Evolutionary conservation across 2,113 vertebrate genomes (phyloP), one percentile per base, ranked within the genome.

Genomic region (Hippocampus abdominalis): DNA sequence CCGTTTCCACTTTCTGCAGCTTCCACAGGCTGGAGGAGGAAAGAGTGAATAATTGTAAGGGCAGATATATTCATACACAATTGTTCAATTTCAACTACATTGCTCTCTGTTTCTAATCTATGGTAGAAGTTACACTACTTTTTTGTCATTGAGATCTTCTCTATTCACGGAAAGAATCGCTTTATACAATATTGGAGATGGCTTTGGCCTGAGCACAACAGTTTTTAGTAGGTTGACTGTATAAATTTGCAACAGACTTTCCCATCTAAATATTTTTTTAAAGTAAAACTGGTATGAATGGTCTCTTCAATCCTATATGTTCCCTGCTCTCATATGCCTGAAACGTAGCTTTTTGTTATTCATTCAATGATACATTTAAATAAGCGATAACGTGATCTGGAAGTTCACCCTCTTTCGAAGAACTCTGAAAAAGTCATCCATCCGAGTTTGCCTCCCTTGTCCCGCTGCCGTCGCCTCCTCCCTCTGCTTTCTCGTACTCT

Each of bases 351-450:
- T n/a, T 3, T 54, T 54, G n/a, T 54, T 54, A 23, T 23, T 11
- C 51, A 7, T 54, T 54, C 9, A 21, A 21, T 49, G 18, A 20
- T 20, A 54, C n/a, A 12, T 54, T 54, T n/a, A 11, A 54, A 23
- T 54, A 54, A 54, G 51, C 20, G 23, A 54, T 49, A 49, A 49
- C 8, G 48, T 49, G 18, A 53, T 53, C 51, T n/a, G n/a, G 32
- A 66, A 9, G 21, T 71, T 82, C 25, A 91, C 88, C 70, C 92
- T 88, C 75, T 83, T 93, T 53, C 92, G 89, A 10, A 92, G 92
- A 3, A 90, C 77, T 67, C 77, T 79, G 46, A 91, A 93, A 78
- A 86, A 93, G 23, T 92, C 80, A 12, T 87, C 65, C 29, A 93
- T 81, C 27, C 42, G 65, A 16, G 87, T 87, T 84, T 93, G 92